Base-by-base conservation (phyloP, 2,797 vertebrate species). In the Bucorvus abyssinicus region DNA sequence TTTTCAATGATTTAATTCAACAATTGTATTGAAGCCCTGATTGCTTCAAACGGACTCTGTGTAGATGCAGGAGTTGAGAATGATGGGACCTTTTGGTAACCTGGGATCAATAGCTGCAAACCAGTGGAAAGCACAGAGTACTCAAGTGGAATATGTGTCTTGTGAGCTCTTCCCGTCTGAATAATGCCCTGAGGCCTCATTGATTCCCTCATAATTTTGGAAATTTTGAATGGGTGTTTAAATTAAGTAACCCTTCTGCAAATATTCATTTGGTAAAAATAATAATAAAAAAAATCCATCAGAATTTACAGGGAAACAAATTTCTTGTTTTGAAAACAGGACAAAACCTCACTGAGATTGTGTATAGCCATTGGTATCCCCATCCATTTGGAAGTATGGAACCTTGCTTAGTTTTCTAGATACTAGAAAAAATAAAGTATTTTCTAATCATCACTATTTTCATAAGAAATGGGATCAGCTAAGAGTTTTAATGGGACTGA, bases 61-160 rank as follows among this genome's bases (percentile, higher is more conserved):
- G 38, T 32, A 76, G 68, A 18, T 64, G 52, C 56, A 70, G 49
- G 49, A 93, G 53, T 68, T 18, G 6, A 53, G 64, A 92, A 30
- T 57, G 61, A 84, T 75, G 90, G 90, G 84, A 95, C 82, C 78
- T 92, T 82, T 85, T 60, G 84, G 64, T 10, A 24, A 90, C 90
- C 75, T 68, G 78, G 70, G 60, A 85, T 92, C 92, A 74, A 74
- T 89, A 95, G 56, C 60, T 85, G 84, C 68, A 83, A 84, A 71
- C 52, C 2, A 3, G 61, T 38, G 75, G 68, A 67, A 87, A 71
- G 68, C 5, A 1, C 64, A 57, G 56, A 40, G 56, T 75, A 7
- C 50, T 69, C n/a, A 27, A 80, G 52, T 50, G 59, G 81, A 82
- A 80, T 95, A 15, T 55, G 61, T 73, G 81, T 84, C 91, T 76